phyloP scores from a whole-genome alignment of 2,888 invertebrate species.

The Drosophila borborema region DNA sequence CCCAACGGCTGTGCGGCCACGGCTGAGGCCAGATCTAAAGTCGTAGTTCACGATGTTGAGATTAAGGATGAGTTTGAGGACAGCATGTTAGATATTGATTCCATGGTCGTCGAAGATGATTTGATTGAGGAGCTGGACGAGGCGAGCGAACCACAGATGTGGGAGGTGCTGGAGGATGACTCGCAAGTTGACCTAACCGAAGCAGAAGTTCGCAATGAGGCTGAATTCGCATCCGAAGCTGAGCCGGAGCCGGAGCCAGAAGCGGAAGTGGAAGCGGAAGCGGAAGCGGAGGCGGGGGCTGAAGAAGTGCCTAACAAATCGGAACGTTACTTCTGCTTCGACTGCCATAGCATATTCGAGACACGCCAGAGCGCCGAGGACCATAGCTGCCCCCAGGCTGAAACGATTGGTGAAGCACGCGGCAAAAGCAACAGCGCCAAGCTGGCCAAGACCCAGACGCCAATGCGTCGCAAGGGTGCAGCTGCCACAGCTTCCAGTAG shows the following conservation, averaged over 20 bases:
- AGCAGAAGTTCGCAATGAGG: background rate
- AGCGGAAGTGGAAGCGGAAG: background rate
- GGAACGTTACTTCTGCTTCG: slow-evolving; percentile 77
- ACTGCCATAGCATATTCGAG: slow-evolving; percentile 75
- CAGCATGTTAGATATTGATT: slow-evolving; percentile 19
- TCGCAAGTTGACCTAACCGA: background rate
- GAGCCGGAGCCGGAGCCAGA: background rate
- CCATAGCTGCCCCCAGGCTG: slow-evolving; percentile 65
- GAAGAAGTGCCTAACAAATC: slow-evolving; percentile 34
- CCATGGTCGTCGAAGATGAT: slow-evolving; percentile 25
- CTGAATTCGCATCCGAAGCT: background rate
- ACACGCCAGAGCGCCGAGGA: slow-evolving; percentile 73
- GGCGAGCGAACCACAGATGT: slow-evolving; percentile 41
- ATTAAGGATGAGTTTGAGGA: slow-evolving; percentile 41
- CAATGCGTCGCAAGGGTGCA: slow-evolving; percentile 32
- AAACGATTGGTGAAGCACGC: slow-evolving; percentile 14
- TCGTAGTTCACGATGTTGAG: slow-evolving; percentile 25
- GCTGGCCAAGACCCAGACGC: slow-evolving; percentile 35
- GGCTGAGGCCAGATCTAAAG: slow-evolving; percentile 22
- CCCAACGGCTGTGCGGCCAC: slow-evolving; percentile 27
- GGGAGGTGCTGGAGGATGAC: slow-evolving; percentile 61
- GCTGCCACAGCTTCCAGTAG: slow-evolving; percentile 2
- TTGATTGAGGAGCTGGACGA: slow-evolving; percentile 44
- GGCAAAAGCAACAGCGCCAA: slow-evolving; percentile 19
- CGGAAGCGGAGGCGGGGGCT: background rate